Base-by-base conservation (phyloP, 1,140 invertebrate genomes). In the Ruditapes philippinarum region DNA sequence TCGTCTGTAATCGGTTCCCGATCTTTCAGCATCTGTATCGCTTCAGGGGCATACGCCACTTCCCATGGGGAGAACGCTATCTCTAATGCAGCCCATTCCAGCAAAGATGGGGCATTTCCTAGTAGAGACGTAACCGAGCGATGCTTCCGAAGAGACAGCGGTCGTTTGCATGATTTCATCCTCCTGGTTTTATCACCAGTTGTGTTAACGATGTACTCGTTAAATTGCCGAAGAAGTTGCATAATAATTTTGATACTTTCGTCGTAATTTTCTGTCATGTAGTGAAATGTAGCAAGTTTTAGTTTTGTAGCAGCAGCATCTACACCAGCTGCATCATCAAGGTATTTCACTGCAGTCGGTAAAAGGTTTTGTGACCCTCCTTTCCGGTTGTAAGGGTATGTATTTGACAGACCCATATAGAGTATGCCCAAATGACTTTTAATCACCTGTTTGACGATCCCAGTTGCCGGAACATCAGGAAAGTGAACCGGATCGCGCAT, bases 1-100 rank as follows among this genome's bases (percentile, higher is more conserved):
- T 80, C 74, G 31, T 88, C 85, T 38, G 85, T 88, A 14, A 68
- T 19, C 9, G 74, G n/a, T 38, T 88, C 85, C 14, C 76, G 49
- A 9, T 88, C 85, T 45, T 88, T 88, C 60, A 88, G 40, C 85
- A 88, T 88, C 45, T 88, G 85, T 49, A 88, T 88, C 33, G 85
- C 85, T 80, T 88, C 85, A 0, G 85, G 85, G 11, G 85, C 85
- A 70, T 65, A 88, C 19, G 85, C 70, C 14, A 88, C 85, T 31
- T 88, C 85, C 85, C 85, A 88, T 14, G 85, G 85, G 3, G 28
- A 76, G 31, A 88, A 88, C 2, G 33, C 54, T 9, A 88, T 51
- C 28, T 88, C 85, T 0, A 88, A 62, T 3, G 85, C 42, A 25
- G 85, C 85, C 85, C 85, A 88, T 88, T 88, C 74, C 54, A 80